Evolutionary conservation across 1,140 invertebrate species (phyloP), one percentile per base, ranked within the genome.

Genomic region (Cotesia vestalis): DNA sequence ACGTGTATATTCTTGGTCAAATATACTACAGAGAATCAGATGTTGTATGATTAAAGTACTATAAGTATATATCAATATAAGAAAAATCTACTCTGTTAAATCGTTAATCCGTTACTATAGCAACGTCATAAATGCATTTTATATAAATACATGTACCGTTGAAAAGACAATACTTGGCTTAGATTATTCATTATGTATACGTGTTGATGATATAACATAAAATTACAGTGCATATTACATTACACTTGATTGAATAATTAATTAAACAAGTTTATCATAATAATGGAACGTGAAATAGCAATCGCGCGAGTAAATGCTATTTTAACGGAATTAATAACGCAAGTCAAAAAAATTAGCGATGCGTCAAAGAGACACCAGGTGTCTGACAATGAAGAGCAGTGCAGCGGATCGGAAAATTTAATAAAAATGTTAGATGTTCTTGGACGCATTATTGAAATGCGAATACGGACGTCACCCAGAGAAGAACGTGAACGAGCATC

Each of bases 401-500:
- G 4, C 35, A 67, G 11, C 1, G 27, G 2, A 34, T 59, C 17
- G 8, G 36, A 17, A 40, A 67, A 52, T 63, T 71, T 79, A 52
- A 73, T 80, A 20, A 20, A 72, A 6, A 66, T 72, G 9, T 51
- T 81, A 6, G 57, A 75, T 8, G 46, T 34, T 36, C 76, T 80
- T 34, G 72, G 74, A 52, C 20, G 74, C 27, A 36, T 78, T 11
- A 34, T 80, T 12, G 75, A 79, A 64, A 72, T 72, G 53, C 64
- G 77, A 73, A 79, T 81, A 71, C 75, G 66, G 76, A 78, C 71
- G 38, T 78, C 72, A 62, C 77, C 78, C 6, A 73, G 59, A 66
- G 69, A 76, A 68, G 75, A 77, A 66, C 70, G 70, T 36, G 75
- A 76, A n/a, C 60, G 76, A 51, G 75, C 79, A 73, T 34, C 72